Evolutionary conservation across 2,113 vertebrate species (phyloP).

Genomic region (human): GRCh38 chr7:48648501-48649000

Average conservation of each 20-base stretch:
- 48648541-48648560: neutral
- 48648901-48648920: neutral
- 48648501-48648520: neutral
- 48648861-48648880: neutral
- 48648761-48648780: accelerated
- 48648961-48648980: neutral
- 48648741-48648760: neutral
- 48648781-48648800: too few species aligned
- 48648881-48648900: neutral
- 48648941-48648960: too few species aligned
- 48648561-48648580: neutral
- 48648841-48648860: too few species aligned
- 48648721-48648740: accelerated
- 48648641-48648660: accelerated
- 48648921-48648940: accelerated
- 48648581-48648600: neutral
- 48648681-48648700: too few species aligned
- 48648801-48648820: accelerated
- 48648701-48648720: neutral
- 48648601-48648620: too few species aligned
- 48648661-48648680: neutral
- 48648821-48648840: neutral
- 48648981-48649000: neutral
- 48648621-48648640: accelerated
- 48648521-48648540: accelerated